A percentile compares a stretch with the other conserved stretches of the same genome.
Evolutionary conservation across 2,888 invertebrate genomes (phyloP).

Genomic region (Crioceris asparagi): DNA sequence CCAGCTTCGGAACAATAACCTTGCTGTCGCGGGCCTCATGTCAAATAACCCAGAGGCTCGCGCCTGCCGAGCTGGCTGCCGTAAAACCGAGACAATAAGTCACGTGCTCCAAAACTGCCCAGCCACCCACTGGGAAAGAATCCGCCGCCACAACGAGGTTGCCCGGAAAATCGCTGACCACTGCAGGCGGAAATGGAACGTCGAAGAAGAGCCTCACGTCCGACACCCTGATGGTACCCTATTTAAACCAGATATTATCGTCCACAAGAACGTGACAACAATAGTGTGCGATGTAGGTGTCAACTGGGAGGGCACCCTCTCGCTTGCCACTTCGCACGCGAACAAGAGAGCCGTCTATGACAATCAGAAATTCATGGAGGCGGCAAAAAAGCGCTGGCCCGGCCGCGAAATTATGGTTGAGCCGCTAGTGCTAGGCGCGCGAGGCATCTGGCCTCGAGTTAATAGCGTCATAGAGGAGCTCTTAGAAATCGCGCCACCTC

Average conservation of each 20-base stretch:
- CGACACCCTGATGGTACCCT: constrained; percentile 15
- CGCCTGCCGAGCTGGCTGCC: constrained; percentile 14
- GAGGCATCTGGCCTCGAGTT: background rate
- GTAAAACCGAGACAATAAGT: constrained; percentile 9
- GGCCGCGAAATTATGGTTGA: background rate
- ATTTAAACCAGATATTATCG: constrained; percentile 16
- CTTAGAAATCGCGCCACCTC: background rate
- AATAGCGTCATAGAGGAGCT: background rate
- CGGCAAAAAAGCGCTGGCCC: background rate
- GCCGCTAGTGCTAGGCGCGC: background rate
- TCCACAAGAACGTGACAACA: background rate
- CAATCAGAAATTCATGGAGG: background rate
- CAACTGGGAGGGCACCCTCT: background rate
- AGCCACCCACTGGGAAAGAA: constrained; percentile 5
- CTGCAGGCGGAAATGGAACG: constrained; percentile 3
- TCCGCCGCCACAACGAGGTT: constrained; percentile 17
- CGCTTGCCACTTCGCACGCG: background rate
- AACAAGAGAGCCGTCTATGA: background rate
- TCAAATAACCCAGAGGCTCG: constrained; percentile 6
- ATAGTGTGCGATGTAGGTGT: background rate
- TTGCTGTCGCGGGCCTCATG: constrained; percentile 7
- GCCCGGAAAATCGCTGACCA: constrained; percentile 9
- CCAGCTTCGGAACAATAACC: constrained; percentile 9
- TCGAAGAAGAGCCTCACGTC: constrained; percentile 17
- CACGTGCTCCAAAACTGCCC: constrained; percentile 15